Base-by-base conservation (phyloP, 2,888 invertebrate species). In the Sphinx pinastri region DNA sequence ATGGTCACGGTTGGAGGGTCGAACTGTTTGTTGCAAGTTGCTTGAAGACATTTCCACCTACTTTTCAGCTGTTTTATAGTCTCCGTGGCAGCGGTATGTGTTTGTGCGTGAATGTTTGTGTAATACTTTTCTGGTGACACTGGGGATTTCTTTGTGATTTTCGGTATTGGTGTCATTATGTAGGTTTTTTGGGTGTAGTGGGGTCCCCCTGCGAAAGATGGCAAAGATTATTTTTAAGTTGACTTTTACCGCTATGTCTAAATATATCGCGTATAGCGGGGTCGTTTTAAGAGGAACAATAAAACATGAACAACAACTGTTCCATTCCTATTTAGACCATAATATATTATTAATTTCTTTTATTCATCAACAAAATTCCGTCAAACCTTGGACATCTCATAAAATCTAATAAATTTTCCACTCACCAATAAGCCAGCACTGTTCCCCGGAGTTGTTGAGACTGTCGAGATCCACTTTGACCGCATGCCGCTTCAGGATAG, bases 11-110 rank as follows among this genome's bases (percentile, higher is more conserved):
- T 86, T 0, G 84, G 73, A 0, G 93, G 91, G 38, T 92, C 92
- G n/a, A 90, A 89, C 31, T 91, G 92, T 57, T 91, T 91, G 75
- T 92, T 92, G 73, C 91, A 91, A 0, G 89, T 89, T 0, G 92
- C 90, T 77, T 92, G 92, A 0, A 93, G 83, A 55, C 92, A 92
- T 80, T 93, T 93, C 92, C 92, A 93, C 6, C 93, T 73, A 49
- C 88, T 88, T 71, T 93, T 93, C n/a, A 93, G 73, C 59, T 92
- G 92, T 80, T 91, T 91, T 14, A 93, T 92, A 0, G 92, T 89
- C 11, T 92, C 91, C 0, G 81, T 78, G 7, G 86, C 86, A 0
- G 84, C 81, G 1, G 74, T 78, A 71, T 88, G 87, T 0, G 88
- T 80, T 66, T 89, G 89, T 0, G 81, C 69, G 77, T 92, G 93